A percentile compares a stretch with the other conserved stretches of the same genome.
Conservation (phyloP, 2,113 vertebrate genomes). For the Hemicordylus capensis region DNA sequence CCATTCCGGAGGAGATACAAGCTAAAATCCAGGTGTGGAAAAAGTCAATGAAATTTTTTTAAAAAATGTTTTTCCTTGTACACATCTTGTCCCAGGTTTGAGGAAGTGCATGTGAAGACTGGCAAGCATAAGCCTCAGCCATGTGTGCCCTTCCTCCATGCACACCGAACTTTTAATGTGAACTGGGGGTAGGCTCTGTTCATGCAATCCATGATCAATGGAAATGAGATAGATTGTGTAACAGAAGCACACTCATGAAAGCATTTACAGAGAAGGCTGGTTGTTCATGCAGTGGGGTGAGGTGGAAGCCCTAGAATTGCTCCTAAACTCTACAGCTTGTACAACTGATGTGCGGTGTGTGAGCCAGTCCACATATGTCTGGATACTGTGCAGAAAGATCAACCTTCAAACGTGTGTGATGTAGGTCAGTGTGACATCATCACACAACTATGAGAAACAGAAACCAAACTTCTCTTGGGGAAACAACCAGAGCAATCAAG, state of each 20-base stretch:
- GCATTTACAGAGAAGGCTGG: neutral
- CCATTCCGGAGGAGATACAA: no score
- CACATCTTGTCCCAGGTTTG: no score
- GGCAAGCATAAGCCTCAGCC: neutral
- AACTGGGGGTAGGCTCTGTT: neutral
- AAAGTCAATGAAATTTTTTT: no score
- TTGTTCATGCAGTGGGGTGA: neutral
- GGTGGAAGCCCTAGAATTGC: neutral
- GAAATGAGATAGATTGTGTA: neutral
- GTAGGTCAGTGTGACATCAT: neutral
- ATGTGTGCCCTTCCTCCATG: neutral
- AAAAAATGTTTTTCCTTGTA: no score
- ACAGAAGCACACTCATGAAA: neutral
- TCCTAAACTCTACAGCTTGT: neutral
- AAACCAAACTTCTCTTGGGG: neutral
- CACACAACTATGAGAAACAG: neutral
- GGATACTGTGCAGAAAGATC: neutral
- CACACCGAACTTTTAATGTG: neutral
- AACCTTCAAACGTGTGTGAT: neutral
- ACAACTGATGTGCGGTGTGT: neutral
- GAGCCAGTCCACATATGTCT: neutral
- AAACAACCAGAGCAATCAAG: neutral
- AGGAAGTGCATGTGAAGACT: neutral
- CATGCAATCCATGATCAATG: neutral
- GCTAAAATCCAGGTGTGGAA: no score